Base-by-base conservation (phyloP, 2,888 invertebrate species). In the Theretra japonica region DNA sequence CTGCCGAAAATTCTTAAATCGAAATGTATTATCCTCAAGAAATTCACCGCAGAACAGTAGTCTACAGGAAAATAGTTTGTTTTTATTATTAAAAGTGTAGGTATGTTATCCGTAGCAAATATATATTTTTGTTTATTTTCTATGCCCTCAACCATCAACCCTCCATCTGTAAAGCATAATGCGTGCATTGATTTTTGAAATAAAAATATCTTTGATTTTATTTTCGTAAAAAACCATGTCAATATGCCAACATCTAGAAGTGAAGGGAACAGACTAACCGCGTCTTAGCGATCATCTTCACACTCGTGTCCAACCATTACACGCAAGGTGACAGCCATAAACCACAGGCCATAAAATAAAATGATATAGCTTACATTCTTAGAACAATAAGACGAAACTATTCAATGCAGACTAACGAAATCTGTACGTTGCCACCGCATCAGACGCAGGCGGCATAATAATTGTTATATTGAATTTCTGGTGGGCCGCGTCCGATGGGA, bases 401-500 rank as follows among this genome's bases (percentile, higher is more conserved):
- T 74, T 71, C 70, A 73, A 74, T 70, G 72, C 28, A 72, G 71
- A 72, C 57, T 71, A 78, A 75, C 75, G 59, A 73, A 76, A 75
- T 76, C 76, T 74, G 71, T 70, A 72, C 73, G 62, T 56, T 56
- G 60, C 70, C 56, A 69, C 65, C 21, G 48, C 23, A 41, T 23
- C 74, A 78, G 76, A 81, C 82, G 80, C 48, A 25, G 11, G 68
- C 74, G 70, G 88, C 86, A 88, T 88, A 84, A 82, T 83, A 86
- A 88, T 85, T 77, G 72, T 60, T 60, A 79, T 84, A 53, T 87
- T 83, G 85, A 84, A 86, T 86, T 86, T 83, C 79, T 78, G 80
- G 82, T 85, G 81, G 78, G 33, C 73, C 41, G 25, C 72, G 65
- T 30, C 50, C 33, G 23, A n/a, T 28, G 28, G 48, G 3, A 19